Percentiles rank a stretch among this genome's conserved stretches.
Evolutionary conservation across 2,113 vertebrate genomes (phyloP).

Genomic region (Dromaius novaehollandiae): DNA sequence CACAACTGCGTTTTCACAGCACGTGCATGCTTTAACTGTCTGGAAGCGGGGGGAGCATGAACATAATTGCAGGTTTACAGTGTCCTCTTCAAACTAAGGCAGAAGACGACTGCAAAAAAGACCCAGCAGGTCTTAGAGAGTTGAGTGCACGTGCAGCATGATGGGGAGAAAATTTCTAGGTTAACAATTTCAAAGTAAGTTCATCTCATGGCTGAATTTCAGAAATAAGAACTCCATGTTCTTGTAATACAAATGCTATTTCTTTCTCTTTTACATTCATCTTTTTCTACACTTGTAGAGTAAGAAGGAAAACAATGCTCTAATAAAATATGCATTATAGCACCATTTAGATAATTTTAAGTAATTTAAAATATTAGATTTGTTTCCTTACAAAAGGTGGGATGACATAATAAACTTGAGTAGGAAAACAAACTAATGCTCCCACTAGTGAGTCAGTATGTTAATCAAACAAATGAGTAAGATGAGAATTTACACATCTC

Average conservation of each 20-base stretch:
- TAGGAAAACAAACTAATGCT: background rate
- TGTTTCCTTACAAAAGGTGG: no score
- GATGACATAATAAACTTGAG: no score
- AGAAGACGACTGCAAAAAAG: background rate
- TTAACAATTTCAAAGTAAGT: fast-evolving
- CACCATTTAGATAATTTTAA: background rate
- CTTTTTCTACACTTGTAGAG: background rate
- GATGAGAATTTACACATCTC: background rate
- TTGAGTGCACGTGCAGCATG: fast-evolving
- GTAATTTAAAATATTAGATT: background rate
- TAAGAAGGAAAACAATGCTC: background rate
- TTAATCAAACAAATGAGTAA: background rate
- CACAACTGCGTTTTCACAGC: background rate
- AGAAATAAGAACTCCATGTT: background rate
- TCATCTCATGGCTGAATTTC: background rate
- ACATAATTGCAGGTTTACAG: background rate
- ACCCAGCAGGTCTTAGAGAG: background rate
- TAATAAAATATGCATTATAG: background rate
- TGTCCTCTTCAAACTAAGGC: background rate
- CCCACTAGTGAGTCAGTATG: background rate
- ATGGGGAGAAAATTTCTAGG: background rate
- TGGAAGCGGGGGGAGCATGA: background rate
- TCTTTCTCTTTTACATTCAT: background rate
- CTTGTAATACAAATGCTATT: background rate
- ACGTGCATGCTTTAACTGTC: fast-evolving